Evolutionary conservation across 2,888 invertebrate species (phyloP), one percentile per base, ranked within the genome.

Genomic region (Agrochola litura): DNA sequence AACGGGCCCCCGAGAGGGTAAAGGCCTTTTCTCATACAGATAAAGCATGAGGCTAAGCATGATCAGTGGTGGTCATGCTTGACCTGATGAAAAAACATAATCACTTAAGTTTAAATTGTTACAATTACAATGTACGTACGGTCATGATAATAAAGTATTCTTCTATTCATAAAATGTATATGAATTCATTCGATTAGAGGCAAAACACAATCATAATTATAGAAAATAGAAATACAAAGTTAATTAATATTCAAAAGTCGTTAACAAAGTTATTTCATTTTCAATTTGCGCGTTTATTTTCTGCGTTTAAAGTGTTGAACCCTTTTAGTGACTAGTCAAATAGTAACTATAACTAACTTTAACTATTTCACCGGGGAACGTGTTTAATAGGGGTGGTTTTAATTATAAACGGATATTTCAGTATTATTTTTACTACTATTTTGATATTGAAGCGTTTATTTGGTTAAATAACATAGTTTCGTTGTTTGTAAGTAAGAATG

Each of bases 311-410:
- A 89, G 79, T 85, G 79, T 88, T 90, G 83, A 90, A 89, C 91
- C 92, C 91, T 90, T 89, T 90, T 85, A 89, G 88, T 89, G 88
- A 91, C 87, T 90, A 88, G 89, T 89, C 88, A 91, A 91, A 91
- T 90, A 89, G 83, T 84, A 85, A 88, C 86, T 58, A 16, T 84
- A 83, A 60, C 66, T 37, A 84, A 89, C 84, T 89, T 89, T 90
- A 89, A 90, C 90, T 89, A 89, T 89, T 86, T 75, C 73, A 81
- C 61, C 43, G 69, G 73, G 82, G 75, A 88, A 88, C 85, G 81
- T 81, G 86, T 88, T 90, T 88, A 88, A 90, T 84, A 78, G 80
- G 80, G 76, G 79, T 81, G 76, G 81, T 86, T 85, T 85, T 76
- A 74, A 76, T 82, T 63, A 77, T 79, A 77, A 79, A 71, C 52